Evolutionary conservation across 2,797 vertebrate genomes (phyloP).

Genomic region (Todus mexicanus): DNA sequence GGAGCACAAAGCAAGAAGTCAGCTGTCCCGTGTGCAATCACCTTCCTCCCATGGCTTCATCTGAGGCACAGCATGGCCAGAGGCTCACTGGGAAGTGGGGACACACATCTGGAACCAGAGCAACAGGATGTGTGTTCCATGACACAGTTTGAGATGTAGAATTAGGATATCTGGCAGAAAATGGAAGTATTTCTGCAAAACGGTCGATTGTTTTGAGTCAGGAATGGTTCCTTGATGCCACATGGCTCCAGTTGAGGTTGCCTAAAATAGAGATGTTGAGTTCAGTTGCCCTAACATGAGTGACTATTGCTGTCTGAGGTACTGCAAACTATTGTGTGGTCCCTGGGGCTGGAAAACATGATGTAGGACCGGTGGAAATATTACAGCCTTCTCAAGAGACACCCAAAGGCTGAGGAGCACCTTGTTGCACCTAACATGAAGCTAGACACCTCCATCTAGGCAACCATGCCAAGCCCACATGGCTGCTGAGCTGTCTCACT

Average conservation of each 20-base stretch:
- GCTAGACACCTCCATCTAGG: background rate
- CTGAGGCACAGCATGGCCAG: background rate
- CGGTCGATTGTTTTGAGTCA: background rate
- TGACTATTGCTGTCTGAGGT: background rate
- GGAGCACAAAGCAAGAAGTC: background rate
- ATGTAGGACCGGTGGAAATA: background rate
- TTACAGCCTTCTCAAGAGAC: background rate
- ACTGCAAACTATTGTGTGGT: background rate
- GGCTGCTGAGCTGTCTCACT: background rate
- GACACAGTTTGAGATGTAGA: background rate
- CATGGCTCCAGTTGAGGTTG: background rate
- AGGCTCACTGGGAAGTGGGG: background rate
- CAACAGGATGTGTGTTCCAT: background rate
- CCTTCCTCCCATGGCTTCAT: background rate
- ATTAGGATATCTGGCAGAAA: background rate
- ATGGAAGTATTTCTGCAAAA: background rate
- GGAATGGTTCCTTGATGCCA: background rate
- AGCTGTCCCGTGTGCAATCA: background rate
- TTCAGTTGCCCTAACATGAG: accelerated
- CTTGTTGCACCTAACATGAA: background rate
- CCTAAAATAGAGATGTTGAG: background rate
- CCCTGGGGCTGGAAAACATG: background rate
- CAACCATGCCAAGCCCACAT: accelerated
- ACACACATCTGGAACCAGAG: background rate
- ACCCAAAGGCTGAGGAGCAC: background rate